Evolutionary conservation across 2,797 vertebrate species (phyloP).

Genomic region (Sebastes matsubarae): DNA sequence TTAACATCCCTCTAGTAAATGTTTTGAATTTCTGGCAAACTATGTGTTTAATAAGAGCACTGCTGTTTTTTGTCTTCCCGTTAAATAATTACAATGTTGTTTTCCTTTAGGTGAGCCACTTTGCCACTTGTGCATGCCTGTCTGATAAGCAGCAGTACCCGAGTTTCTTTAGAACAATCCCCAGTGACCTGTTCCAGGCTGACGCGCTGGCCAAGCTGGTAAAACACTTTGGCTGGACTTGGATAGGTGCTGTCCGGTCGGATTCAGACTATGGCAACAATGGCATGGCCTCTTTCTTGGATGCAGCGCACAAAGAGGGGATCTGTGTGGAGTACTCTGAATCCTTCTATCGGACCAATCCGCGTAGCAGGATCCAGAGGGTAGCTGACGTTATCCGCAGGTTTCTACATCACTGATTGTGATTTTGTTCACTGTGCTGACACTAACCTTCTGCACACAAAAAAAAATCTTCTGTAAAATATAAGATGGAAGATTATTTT

Average conservation of each 20-base stretch:
- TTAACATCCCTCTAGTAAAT: conserved; percentile 73
- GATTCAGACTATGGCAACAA: conserved; percentile 81
- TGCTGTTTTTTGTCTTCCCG: too few relatives aligned
- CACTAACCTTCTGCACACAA: too few relatives aligned
- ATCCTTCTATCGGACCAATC: conserved; percentile 62
- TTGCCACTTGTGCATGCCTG: conserved; percentile 79
- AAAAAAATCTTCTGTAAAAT: too few relatives aligned
- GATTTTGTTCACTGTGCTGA: too few relatives aligned
- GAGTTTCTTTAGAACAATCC: conserved; percentile 80
- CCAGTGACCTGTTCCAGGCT: conserved; percentile 80
- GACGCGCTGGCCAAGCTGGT: conserved; percentile 74
- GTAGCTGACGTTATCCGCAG: conserved; percentile 72
- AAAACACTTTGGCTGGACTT: conserved; percentile 81
- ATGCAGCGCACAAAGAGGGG: conserved; percentile 61
- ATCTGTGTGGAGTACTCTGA: conserved; percentile 78
- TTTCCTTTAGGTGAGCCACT: conserved; percentile 75
- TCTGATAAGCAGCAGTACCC: conserved; percentile 79
- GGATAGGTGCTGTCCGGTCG: conserved; percentile 79
- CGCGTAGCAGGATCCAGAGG: conserved; percentile 54
- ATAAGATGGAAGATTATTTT: too few relatives aligned
- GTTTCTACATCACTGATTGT: neutral
- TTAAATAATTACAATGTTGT: neutral
- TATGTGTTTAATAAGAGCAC: neutral
- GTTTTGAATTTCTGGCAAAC: neutral
- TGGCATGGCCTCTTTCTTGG: conserved; percentile 73